Evolutionary conservation across 2,888 invertebrate species (phyloP).

Genomic region (Calameuta filiformis): DNA sequence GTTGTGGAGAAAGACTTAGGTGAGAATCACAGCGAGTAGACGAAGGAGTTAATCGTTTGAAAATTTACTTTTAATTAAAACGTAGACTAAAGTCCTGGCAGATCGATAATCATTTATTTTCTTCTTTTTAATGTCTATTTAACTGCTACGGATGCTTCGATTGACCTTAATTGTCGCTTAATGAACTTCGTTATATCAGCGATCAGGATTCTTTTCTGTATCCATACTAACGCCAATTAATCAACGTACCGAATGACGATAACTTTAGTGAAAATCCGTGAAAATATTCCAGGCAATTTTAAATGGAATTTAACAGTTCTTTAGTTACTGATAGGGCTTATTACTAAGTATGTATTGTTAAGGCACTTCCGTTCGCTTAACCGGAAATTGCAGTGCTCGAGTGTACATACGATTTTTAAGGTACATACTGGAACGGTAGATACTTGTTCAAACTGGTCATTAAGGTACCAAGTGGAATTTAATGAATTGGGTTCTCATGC

Average conservation of each 20-base stretch:
- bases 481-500: slow-evolving; percentile 24
- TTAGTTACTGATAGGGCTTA: neutral
- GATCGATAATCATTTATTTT: neutral
- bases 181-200: slow-evolving; percentile 32
- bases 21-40: neutral
- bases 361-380: neutral
- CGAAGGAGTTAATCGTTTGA: neutral
- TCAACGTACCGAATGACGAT: slow-evolving; percentile 30
- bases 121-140: neutral
- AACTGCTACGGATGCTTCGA: slow-evolving; percentile 32
- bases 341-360: neutral
- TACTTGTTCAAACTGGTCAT: slow-evolving; percentile 11
- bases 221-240: slow-evolving; percentile 20
- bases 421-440: neutral
- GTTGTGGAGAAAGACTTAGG: neutral
- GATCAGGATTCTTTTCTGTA: slow-evolving; percentile 28
- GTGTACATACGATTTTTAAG: neutral
- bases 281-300: slow-evolving; percentile 19
- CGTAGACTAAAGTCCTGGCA: neutral
- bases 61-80: neutral
- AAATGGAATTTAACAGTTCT: slow-evolving; percentile 13
- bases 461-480: slow-evolving; percentile 8
- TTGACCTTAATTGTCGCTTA: slow-evolving; percentile 43
- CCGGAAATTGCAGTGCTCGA: neutral
- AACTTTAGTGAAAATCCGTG: slow-evolving; percentile 27